Evolutionary conservation across 53 echinoderm and acorn worm species (phyloP), one percentile per base, ranked within the genome.

Genomic region (Astropecten irregularis): DNA sequence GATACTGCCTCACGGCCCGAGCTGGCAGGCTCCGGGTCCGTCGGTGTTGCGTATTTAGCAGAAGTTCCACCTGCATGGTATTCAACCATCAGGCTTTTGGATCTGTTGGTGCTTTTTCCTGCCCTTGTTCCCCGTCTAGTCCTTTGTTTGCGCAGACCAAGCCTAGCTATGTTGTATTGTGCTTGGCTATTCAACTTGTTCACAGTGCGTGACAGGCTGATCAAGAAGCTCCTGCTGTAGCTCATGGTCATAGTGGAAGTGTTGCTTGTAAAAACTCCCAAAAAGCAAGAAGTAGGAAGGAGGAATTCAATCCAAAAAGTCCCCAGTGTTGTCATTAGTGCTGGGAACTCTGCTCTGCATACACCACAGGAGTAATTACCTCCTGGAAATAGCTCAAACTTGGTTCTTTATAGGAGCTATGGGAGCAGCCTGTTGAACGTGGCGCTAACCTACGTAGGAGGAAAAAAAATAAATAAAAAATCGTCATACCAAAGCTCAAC

Each of bases 61-160:
- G 1, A 20, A 25, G 20, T 53, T 53, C 54, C 54, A 53, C 0
- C 20, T 2, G 2, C 19, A 7, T 1, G 2, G 54, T 21, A 22
- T 53, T 53, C 54, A 21, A 53, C 3, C 51, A 51, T 8, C 51
- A 14, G 51, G 19, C 51, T 19, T 18, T 21, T 53, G n/a, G 54
- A 53, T 53, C 54, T 53, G 20, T 1, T 53, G 18, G 54, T 8
- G 21, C 54, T 21, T 53, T 53, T 53, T 53, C 2, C 20, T 10
- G 54, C 19, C 54, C 54, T 7, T 50, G 50, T 7, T 50, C 50
- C 50, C 50, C 32, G 69, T 69, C 49, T 69, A 47, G 69, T 69
- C 49, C 69, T 69, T 46, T 47, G 69, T 48, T 47, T 69, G 69
- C 69, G 22, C 30, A 69, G 11, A 29, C 69, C 49, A 29, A 69